Conservation (phyloP, 2,797 vertebrate genomes). For the Anabas testudineus region DNA sequence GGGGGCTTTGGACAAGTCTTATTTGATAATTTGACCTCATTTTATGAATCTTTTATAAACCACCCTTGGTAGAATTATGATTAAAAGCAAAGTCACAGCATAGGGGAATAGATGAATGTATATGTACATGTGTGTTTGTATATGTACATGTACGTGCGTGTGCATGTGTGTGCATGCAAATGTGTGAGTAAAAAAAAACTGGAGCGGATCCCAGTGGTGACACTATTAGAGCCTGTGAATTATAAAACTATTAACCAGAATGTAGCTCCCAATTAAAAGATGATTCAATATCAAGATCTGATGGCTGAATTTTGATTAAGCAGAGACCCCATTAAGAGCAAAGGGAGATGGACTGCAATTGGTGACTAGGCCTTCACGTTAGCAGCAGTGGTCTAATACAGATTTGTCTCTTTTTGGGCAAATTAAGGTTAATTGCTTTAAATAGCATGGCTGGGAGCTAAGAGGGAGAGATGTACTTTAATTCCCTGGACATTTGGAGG, state of each 20-base stretch:
- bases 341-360: conserved; percentile 91
- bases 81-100: too few species aligned
- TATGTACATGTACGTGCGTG: conserved; percentile 1
- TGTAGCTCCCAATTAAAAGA: conserved; percentile 99
- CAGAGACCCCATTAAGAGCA: conserved; percentile 96
- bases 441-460: conserved; percentile 94
- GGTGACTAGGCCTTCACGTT: conserved; percentile 89
- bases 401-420: conserved; percentile 91
- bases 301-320: conserved; percentile 99
- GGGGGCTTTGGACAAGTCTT: conserved; percentile 39
- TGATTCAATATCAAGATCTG: conserved; percentile 99
- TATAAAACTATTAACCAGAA: conserved; percentile 99
- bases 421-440: conserved; percentile 99
- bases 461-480: conserved; percentile 87
- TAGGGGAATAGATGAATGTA: too few species aligned
- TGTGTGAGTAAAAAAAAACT: conserved; percentile 82
- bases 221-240: conserved; percentile 96
- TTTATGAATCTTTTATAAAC: too few species aligned
- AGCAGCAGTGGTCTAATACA: conserved; percentile 95
- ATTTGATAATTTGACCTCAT: conserved; percentile 77
- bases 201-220: conserved; percentile 97
- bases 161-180: conserved; percentile 7
- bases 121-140: conserved; percentile 17
- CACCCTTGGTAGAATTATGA: too few species aligned
- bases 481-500: conserved; percentile 89